Evolutionary conservation across 2,113 vertebrate species (phyloP), one percentile per base, ranked within the genome.

Genomic region (Procavia capensis): DNA sequence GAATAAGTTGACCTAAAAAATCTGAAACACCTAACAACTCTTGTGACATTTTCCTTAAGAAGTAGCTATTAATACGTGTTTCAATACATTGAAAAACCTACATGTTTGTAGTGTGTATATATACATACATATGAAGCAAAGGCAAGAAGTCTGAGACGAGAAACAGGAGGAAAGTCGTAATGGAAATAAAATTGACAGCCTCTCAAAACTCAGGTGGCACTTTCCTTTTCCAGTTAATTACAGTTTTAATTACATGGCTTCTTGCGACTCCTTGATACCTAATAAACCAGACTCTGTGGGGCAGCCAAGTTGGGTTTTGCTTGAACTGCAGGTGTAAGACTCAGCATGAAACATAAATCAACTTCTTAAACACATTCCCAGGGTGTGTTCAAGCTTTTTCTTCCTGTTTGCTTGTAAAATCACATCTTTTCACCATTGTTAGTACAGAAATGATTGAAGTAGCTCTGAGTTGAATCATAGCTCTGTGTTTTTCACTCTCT

Each of bases 181-280:
- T 98, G 98, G 97, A 98, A 99, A 98, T 98, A 98, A 98, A 99
- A 98, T 98, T 98, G 98, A 99, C 98, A 99, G 98, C 98, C 98
- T 98, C 98, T 99, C 98, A 99, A 98, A 99, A 99, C 99, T 99
- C 98, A 99, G 98, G 98, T 99, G 98, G 98, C 98, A 98, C 98
- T 98, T 99, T 98, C 98, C 97, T 98, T 98, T 98, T 98, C 98
- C 98, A 98, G 98, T 99, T 99, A 99, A 99, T 99, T 99, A 98
- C 98, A 82, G 98, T 98, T 99, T 99, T 99, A 99, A 99, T 99
- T 99, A 98, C 98, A 98, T 95, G 97, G 98, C 98, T 99, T 99
- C 98, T 98, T 98, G 98, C 98, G 98, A 98, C 99, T 98, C 98
- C 98, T 99, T 98, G 98, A 98, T 99, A 99, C 98, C 98, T 99